Conservation (phyloP, 2,113 vertebrate genomes). For the Psephotus haematonotus region DNA sequence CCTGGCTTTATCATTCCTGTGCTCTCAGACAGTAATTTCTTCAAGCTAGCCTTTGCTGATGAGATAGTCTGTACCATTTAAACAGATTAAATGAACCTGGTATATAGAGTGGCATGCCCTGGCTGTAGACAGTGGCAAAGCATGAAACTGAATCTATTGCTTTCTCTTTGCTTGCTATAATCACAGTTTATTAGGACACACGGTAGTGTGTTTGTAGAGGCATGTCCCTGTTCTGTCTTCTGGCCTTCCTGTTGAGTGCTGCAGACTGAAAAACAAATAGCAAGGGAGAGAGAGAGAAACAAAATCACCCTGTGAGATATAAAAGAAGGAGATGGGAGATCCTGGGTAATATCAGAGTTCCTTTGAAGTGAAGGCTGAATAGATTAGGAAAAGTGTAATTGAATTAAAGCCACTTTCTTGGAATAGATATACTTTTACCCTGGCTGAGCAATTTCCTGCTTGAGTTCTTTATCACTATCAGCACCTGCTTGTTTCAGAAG, state of each 20-base stretch:
- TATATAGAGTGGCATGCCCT: background rate
- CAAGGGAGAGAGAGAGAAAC: background rate
- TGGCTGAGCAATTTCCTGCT: slow-evolving; percentile 71
- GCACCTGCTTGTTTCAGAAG: slow-evolving; percentile 74
- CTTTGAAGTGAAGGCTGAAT: slow-evolving; percentile 25
- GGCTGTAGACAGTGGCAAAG: background rate
- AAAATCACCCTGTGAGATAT: background rate
- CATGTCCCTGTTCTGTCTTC: background rate
- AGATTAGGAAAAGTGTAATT: background rate
- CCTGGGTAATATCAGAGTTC: background rate
- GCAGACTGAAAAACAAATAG: background rate
- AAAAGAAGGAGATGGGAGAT: background rate
- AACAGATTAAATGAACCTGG: background rate
- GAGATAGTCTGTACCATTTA: background rate
- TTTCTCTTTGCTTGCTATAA: background rate
- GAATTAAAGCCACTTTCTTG: background rate
- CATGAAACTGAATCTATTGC: background rate
- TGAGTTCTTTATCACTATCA: slow-evolving; percentile 65
- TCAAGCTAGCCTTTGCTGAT: background rate
- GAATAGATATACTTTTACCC: slow-evolving; percentile 39
- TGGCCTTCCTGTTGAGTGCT: background rate
- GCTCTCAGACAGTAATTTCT: background rate
- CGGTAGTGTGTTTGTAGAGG: background rate
- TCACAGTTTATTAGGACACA: background rate
- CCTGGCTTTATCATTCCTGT: background rate